These are phyloP conservation scores for Poeciliopsis paucimaculata DNA, from an alignment of 2,797 vertebrate species.

Conservation along the genomic window DNA sequence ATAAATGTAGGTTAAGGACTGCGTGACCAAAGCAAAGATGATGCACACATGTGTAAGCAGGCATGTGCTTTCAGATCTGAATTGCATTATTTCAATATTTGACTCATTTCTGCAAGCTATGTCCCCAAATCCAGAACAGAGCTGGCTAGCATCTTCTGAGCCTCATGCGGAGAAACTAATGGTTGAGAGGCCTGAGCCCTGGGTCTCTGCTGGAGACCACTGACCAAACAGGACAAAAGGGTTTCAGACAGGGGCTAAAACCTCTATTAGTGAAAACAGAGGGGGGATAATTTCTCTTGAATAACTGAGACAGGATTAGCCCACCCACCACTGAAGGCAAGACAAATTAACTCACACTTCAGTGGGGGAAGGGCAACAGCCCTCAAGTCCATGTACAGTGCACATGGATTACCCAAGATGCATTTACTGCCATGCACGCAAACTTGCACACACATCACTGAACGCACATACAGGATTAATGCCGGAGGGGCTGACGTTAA, in stretches of 20 bases:
- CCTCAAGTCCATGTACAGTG: constrained; percentile 52
- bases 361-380: constrained; percentile 17
- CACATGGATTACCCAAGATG: constrained; percentile 34
- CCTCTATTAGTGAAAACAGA: constrained; percentile 60
- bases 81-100: constrained; percentile 6
- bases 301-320: constrained; percentile 63
- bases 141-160: constrained; percentile 34
- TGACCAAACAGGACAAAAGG: constrained; percentile 51
- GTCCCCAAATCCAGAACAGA: constrained; percentile 7
- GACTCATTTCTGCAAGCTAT: not conserved
- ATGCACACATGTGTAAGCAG: not conserved
- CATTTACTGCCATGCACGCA: constrained; percentile 64
- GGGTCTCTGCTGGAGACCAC: constrained; percentile 46
- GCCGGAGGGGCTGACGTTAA: constrained; percentile 49
- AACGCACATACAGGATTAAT: constrained; percentile 54
- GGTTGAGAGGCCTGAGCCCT: constrained; percentile 24
- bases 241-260: constrained; percentile 33
- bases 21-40: constrained; percentile 42
- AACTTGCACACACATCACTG: constrained; percentile 70
- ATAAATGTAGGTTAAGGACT: constrained; percentile 50
- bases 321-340: constrained; percentile 61
- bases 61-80: constrained; percentile 16
- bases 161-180: constrained; percentile 41
- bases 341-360: constrained; percentile 63
- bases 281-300: constrained; percentile 69